phyloP scores from a whole-genome alignment of 1,140 invertebrate genomes.

The Helicoverpa zea region DNA sequence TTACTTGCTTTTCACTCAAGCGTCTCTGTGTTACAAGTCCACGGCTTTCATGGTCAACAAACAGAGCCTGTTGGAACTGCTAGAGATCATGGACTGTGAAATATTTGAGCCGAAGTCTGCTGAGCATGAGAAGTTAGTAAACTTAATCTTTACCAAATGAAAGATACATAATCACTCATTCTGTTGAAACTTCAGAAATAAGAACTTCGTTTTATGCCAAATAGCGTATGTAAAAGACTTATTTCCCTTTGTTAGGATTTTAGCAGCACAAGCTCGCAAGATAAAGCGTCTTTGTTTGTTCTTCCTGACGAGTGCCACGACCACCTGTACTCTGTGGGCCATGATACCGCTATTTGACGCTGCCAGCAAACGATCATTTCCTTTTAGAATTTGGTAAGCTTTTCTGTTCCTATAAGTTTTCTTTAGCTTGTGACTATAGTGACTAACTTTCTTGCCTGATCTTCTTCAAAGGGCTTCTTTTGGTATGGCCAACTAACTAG shows the following conservation, averaged over 20 bases:
- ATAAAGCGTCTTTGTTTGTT: slow-evolving; percentile 69
- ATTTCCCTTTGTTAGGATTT: slow-evolving; percentile 62
- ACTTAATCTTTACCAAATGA: not conserved
- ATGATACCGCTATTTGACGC: slow-evolving; percentile 72
- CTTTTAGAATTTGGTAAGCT: slow-evolving; percentile 78
- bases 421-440: too few species aligned
- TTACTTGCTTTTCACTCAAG: slow-evolving; percentile 76
- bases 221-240: not conserved
- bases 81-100: slow-evolving; percentile 66
- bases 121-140: slow-evolving; percentile 69
- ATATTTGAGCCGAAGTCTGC: slow-evolving; percentile 64
- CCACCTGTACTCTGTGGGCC: slow-evolving; percentile 72
- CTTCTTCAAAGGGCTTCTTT: too few species aligned
- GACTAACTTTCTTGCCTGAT: too few species aligned
- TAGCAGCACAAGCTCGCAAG: slow-evolving; percentile 59
- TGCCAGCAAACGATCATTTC: slow-evolving; percentile 65
- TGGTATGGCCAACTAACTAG: not conserved
- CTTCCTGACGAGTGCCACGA: slow-evolving; percentile 69
- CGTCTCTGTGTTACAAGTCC: slow-evolving; percentile 74
- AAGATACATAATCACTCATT: too few species aligned
- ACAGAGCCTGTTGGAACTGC: slow-evolving; percentile 59
- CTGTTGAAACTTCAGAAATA: too few species aligned
- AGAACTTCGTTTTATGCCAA: too few species aligned
- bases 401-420: too few species aligned
- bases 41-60: slow-evolving; percentile 71